Base-by-base conservation (phyloP, 53 echinoderm and acorn worm genomes). In the Mesocentrotus franciscanus region DNA sequence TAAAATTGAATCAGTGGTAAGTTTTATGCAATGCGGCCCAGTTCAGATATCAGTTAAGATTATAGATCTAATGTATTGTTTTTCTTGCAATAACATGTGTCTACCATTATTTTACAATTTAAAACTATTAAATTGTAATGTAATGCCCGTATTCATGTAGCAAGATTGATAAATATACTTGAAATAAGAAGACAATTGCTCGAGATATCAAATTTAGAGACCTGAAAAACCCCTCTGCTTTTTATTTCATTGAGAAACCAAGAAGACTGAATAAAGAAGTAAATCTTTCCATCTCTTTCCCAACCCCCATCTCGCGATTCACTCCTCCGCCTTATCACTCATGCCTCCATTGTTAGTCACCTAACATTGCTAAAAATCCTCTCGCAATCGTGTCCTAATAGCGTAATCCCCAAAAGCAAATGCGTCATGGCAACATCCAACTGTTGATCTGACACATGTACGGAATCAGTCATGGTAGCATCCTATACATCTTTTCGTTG, bases 321-420 rank as follows among this genome's bases (percentile, higher is more conserved):
- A 17, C 34, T 78, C 78, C 81, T 49, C 42, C 42, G 3, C 1
- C 42, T 13, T 9, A 81, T 81, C 81, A 36, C 42, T 81, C 81
- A 81, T 39, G 6, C 36, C 20, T 81, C 36, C 81, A 81, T 81
- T 81, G 81, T 81, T 81, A 81, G 81, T 81, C 81, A 81, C 39
- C 39, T 42, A 17, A 18, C 81, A 81, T 18, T 18, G 42, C 81
- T 81, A 39, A 39, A 42, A 74, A 12, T 81, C 64, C 81, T 81
- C 81, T 81, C 42, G 18, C 81, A 81, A 81, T 81, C 81, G 18
- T 81, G 17, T 36, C 81, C 81, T 81, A 81, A 81, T 81, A 81
- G 81, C 20, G 42, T 81, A 81, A 81, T 81, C 81, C 36, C 20
- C 1, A 81, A 81, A 81, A 81, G 6, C 81, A 39, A 42, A 81